Evolutionary conservation across 2,888 invertebrate species (phyloP).

Genomic region (Poecilus cupreus): DNA sequence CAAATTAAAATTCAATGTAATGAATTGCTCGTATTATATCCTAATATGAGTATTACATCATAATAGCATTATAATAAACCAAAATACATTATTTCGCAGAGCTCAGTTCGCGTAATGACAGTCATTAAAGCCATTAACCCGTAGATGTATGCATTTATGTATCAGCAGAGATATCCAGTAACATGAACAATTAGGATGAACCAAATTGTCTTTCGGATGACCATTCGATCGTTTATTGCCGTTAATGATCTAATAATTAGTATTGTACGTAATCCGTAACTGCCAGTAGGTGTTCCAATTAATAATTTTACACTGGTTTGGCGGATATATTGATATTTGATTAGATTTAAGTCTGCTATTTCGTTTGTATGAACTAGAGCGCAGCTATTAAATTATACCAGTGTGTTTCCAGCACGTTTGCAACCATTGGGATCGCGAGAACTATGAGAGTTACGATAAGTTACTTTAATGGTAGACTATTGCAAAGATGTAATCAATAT

Average conservation of each 20-base stretch:
- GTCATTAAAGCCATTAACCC: conserved; percentile 38
- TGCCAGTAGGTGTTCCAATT: conserved; percentile 34
- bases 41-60: not conserved
- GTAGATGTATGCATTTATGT: conserved; percentile 34
- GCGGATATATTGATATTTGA: conserved; percentile 28
- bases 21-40: not conserved
- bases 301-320: conserved; percentile 39
- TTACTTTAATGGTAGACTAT: too few relatives aligned
- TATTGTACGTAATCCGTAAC: conserved; percentile 49
- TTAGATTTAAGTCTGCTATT: conserved; percentile 22
- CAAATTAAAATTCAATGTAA: conserved; percentile 24
- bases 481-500: too few relatives aligned
- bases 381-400: too few relatives aligned
- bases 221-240: conserved; percentile 55
- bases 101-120: conserved; percentile 27
- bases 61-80: conserved; percentile 32
- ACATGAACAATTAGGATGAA: conserved; percentile 49
- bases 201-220: conserved; percentile 56
- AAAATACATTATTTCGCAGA: conserved; percentile 19
- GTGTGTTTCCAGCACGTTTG: too few relatives aligned
- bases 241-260: conserved; percentile 56
- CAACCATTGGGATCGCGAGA: too few relatives aligned
- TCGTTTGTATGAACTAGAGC: not conserved
- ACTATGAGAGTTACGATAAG: too few relatives aligned
- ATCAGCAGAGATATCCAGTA: conserved; percentile 29